These are phyloP conservation scores for pig (Sus scrofa) DNA, from an alignment of 2,113 vertebrate species.

Conservation along the genomic window T2T-Sscrofa CM000817.6:147110001-147110500, in stretches of 20 bases:
- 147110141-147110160: not conserved
- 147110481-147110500: not conserved
- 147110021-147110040: too few relatives aligned
- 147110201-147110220: not conserved
- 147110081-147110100: too few relatives aligned
- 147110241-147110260: not conserved
- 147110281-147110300: not conserved
- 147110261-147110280: not conserved
- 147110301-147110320: not conserved
- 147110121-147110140: not conserved
- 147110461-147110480: not conserved
- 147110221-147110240: not conserved
- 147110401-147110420: not conserved
- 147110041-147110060: too few relatives aligned
- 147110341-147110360: not conserved
- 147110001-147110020: too few relatives aligned
- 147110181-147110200: not conserved
- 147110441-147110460: not conserved
- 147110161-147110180: not conserved
- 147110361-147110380: not conserved
- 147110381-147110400: conserved; percentile 8
- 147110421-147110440: not conserved
- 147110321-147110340: not conserved
- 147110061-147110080: too few relatives aligned
- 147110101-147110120: not conserved